These are phyloP conservation scores for Aricia agestis DNA, from an alignment of 1,140 invertebrate genomes.

Conservation along the genomic window DNA sequence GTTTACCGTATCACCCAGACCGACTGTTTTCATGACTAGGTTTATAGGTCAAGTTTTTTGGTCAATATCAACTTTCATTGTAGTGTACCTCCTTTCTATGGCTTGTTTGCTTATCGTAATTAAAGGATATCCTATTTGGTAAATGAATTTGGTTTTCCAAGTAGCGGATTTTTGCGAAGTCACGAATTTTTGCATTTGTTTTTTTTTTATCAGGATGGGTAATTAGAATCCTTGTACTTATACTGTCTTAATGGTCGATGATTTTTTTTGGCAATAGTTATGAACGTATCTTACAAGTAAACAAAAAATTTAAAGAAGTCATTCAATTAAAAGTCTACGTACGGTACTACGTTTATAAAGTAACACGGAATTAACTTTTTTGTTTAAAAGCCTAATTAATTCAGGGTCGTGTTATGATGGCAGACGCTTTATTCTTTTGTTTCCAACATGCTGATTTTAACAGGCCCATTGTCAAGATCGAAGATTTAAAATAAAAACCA, in stretches of 20 bases:
- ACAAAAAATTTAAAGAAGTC: no score
- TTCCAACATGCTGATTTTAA: neutral
- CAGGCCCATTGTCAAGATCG: neutral
- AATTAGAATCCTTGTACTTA: no score
- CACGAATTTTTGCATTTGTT: no score
- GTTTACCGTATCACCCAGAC: conserved; percentile 42
- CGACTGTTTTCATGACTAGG: conserved; percentile 41
- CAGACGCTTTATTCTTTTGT: neutral
- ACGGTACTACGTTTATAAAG: neutral
- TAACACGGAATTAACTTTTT: neutral
- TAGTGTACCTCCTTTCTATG: conserved; percentile 29
- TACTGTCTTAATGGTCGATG: no score
- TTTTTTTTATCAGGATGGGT: no score
- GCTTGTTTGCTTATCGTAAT: conserved; percentile 14
- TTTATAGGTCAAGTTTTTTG: conserved; percentile 43
- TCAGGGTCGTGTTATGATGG: neutral
- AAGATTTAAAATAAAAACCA: neutral
- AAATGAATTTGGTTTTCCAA: no score
- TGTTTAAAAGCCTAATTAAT: neutral
- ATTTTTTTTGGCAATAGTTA: no score
- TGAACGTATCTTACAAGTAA: no score
- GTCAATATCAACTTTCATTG: conserved; percentile 30
- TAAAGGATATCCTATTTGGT: neutral
- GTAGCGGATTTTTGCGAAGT: no score
- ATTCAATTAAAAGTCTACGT: no score